A percentile compares a stretch with the other conserved stretches of the same genome.
Conservation (phyloP, 2,888 invertebrate species). For the Macrophya alboannulata region DNA sequence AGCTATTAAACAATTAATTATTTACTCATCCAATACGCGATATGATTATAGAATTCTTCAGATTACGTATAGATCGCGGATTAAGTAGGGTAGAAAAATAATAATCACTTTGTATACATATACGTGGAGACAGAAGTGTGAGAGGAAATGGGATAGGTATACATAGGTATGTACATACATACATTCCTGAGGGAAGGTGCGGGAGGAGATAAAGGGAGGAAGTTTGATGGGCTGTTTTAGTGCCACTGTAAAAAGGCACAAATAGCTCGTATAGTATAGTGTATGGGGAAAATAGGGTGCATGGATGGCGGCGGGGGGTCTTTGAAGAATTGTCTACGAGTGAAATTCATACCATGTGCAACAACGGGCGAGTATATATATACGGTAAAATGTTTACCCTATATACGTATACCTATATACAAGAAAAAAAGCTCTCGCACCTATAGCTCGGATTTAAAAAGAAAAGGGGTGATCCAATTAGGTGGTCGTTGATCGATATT, state of each 20-base stretch:
- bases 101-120: neutral
- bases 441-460: neutral
- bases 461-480: neutral
- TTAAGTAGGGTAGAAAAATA: neutral
- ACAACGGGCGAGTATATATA: slow-evolving; percentile 61
- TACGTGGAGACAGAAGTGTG: neutral
- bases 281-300: neutral
- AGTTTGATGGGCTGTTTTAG: slow-evolving; percentile 56
- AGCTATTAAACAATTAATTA: neutral
- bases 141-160: slow-evolving; percentile 6
- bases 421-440: neutral
- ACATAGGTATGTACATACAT: too few relatives aligned
- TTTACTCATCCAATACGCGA: neutral
- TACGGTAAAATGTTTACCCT: slow-evolving; percentile 59
- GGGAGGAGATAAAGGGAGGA: neutral
- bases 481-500: neutral
- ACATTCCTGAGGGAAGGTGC: slow-evolving; percentile 1
- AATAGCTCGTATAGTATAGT: slow-evolving; percentile 46
- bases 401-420: neutral
- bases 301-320: slow-evolving; percentile 9
- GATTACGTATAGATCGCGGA: neutral
- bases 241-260: slow-evolving; percentile 54
- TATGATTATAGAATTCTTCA: neutral
- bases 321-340: slow-evolving; percentile 37
- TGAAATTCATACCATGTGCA: slow-evolving; percentile 42